These are phyloP conservation scores for Phaenicophaeus curvirostris DNA, from an alignment of 2,797 vertebrate genomes.

Conservation along the genomic window DNA sequence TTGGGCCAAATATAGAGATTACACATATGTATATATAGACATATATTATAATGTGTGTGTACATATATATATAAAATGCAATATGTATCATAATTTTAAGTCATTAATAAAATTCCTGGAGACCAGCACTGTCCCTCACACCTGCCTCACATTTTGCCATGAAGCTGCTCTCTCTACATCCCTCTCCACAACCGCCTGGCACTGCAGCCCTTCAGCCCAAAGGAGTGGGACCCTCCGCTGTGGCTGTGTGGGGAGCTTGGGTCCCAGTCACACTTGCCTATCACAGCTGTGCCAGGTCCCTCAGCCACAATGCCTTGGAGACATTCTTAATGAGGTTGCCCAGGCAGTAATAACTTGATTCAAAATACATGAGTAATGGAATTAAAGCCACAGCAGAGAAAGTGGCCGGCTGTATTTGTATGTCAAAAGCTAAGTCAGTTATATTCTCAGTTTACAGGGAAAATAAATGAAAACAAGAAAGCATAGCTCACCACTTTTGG, in stretches of 20 bases:
- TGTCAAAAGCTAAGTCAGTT: not conserved
- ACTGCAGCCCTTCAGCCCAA: fast-evolving
- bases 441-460: not conserved
- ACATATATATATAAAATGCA: too few species aligned
- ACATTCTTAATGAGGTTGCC: not conserved
- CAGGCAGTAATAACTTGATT: not conserved
- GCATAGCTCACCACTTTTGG: not conserved
- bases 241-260: fast-evolving
- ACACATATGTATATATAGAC: too few species aligned
- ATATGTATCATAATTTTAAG: not conserved
- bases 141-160: fast-evolving
- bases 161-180: not conserved
- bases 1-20: not conserved
- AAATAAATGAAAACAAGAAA: not conserved
- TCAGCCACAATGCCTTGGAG: not conserved
- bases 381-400: not conserved
- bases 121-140: not conserved
- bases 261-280: fast-evolving
- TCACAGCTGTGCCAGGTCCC: not conserved
- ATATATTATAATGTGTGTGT: not conserved
- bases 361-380: not conserved
- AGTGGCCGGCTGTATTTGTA: not conserved
- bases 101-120: not conserved
- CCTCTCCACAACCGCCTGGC: fast-evolving
- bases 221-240: not conserved